These are phyloP conservation scores for Tetragnatha versicolor DNA, from an alignment of 1,140 invertebrate species.

Conservation along the genomic window DNA sequence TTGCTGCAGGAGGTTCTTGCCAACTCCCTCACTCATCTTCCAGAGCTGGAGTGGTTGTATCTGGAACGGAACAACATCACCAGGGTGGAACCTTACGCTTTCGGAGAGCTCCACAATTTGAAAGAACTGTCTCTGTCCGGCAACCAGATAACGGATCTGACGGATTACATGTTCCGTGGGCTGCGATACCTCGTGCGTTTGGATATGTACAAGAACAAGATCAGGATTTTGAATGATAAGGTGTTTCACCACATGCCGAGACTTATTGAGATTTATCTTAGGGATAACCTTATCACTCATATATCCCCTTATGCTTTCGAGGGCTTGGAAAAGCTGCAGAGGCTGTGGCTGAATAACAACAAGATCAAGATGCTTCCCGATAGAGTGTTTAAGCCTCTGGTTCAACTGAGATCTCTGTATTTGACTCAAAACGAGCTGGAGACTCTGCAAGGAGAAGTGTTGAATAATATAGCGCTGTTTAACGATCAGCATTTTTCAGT, in stretches of 20 bases:
- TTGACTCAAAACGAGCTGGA: conserved; percentile 34
- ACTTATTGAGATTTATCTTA: conserved; percentile 28
- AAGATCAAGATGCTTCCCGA: conserved; percentile 36
- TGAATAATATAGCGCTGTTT: conserved; percentile 15
- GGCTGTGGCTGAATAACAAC: conserved; percentile 26
- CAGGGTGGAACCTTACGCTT: conserved; percentile 10
- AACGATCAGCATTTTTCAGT: conserved; percentile 36
- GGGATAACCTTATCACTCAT: conserved; percentile 19
- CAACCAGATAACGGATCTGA: conserved; percentile 23
- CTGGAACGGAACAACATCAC: conserved; percentile 48
- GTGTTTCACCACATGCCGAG: conserved; percentile 16
- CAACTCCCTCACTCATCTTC: not conserved
- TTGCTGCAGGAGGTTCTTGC: conserved; percentile 78
- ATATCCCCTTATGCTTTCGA: conserved; percentile 29
- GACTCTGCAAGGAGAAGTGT: conserved; percentile 16
- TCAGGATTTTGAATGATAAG: conserved; percentile 34
- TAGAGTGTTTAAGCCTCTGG: conserved; percentile 12
- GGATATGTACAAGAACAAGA: conserved; percentile 44
- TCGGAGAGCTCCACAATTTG: conserved; percentile 26
- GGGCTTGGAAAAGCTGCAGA: conserved; percentile 23
- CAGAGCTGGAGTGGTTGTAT: conserved; percentile 7
- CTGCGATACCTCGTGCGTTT: conserved; percentile 11
- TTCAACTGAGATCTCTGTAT: conserved; percentile 8
- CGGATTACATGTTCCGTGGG: conserved; percentile 37
- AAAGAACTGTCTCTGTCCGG: conserved; percentile 27